These are phyloP conservation scores for Corynorhinus townsendii DNA, from an alignment of 2,113 vertebrate genomes.

Conservation along the genomic window DNA sequence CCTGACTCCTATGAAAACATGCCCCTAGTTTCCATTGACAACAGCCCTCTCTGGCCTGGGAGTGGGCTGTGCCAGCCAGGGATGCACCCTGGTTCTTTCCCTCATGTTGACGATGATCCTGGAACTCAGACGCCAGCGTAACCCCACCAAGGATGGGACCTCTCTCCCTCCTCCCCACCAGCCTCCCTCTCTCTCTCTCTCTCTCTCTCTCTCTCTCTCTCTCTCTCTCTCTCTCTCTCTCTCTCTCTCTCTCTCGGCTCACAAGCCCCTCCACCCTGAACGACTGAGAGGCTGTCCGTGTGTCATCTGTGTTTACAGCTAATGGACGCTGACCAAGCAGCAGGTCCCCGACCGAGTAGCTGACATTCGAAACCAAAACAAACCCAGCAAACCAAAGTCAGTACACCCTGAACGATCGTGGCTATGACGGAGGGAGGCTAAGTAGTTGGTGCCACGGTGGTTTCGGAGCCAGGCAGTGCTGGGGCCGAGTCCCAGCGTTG, in stretches of 20 bases:
- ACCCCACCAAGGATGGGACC: neutral
- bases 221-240: too few relatives aligned
- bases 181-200: neutral
- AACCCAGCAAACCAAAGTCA: neutral
- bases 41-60: neutral
- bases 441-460: fast-evolving
- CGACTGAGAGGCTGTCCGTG: fast-evolving
- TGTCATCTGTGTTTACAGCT: neutral
- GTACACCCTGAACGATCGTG: neutral
- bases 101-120: neutral
- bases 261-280: neutral
- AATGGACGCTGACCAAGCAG: neutral
- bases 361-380: neutral
- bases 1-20: neutral
- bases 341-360: neutral
- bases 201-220: too few relatives aligned
- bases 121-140: neutral
- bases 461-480: neutral
- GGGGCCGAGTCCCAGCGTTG: too few relatives aligned
- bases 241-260: neutral
- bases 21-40: neutral
- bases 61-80: neutral
- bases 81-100: neutral
- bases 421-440: neutral
- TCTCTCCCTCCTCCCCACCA: neutral